Conservation (phyloP, 2,888 invertebrate genomes). For the Bhutanitis thaidina region DNA sequence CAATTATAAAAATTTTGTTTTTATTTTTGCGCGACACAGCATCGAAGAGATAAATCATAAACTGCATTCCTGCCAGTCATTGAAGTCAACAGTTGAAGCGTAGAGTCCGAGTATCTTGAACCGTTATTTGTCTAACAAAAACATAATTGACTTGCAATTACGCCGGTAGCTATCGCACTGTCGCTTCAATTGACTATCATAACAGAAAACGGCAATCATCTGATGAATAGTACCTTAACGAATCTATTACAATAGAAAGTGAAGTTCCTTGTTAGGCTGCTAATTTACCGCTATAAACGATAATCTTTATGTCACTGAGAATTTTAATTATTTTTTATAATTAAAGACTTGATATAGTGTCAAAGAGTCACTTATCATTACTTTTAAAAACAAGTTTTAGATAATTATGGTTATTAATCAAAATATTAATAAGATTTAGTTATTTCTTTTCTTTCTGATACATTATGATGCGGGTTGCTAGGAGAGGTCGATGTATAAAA, state of each 20-base stretch:
- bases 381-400: too few relatives aligned
- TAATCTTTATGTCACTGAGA: too few relatives aligned
- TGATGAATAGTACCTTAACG: constrained; percentile 13
- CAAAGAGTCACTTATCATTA: too few relatives aligned
- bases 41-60: constrained; percentile 23
- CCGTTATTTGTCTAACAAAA: constrained; percentile 21
- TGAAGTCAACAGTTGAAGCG: constrained; percentile 30
- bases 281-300: background rate
- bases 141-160: constrained; percentile 20
- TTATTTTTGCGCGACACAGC: background rate
- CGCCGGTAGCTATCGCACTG: constrained; percentile 14
- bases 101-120: constrained; percentile 11
- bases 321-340: too few relatives aligned
- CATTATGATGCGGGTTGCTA: too few relatives aligned
- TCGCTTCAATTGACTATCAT: constrained; percentile 4
- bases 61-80: constrained; percentile 33
- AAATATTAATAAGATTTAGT: too few relatives aligned
- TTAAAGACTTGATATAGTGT: too few relatives aligned
- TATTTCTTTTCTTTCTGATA: too few relatives aligned
- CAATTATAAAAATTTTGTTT: too few relatives aligned
- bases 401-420: too few relatives aligned
- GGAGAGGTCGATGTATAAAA: too few relatives aligned
- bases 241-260: constrained; percentile 6
- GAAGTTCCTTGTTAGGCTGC: background rate
- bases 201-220: constrained; percentile 11